Base-by-base conservation (phyloP, 1,140 invertebrate genomes). In the Lerema accius region DNA sequence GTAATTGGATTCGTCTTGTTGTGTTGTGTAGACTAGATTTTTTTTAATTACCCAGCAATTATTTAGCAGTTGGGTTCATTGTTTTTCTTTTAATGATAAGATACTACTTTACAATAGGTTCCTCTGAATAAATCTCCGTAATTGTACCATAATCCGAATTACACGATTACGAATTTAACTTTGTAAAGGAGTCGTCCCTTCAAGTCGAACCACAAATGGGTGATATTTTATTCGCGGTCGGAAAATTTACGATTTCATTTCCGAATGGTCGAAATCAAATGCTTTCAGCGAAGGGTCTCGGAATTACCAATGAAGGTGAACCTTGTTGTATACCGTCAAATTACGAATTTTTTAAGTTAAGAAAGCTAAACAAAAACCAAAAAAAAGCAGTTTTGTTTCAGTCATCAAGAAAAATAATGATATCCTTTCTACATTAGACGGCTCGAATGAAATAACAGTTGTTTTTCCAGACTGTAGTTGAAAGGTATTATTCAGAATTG, bases 171-270 rank as follows among this genome's bases (percentile, higher is more conserved):
- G 39, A 55, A 43, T 55, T 55, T 45, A 45, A 56, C 39, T 45
- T 5, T 45, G 13, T 56, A 45, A 56, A 45, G 39, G 14, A 43
- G 15, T 56, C 23, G 15, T 56, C 23, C 26, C 9, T 56, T 45
- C 43, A 17, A 23, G 35, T 28, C 14, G 16, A n/a, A 58, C 53
- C 53, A 19, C 53, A 45, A 58, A 58, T 45, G 53, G 53, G 40
- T 58, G 32, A 15, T 58, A 58, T 58, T 58, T 58, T 45, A 45
- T 42, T 35, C 53, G 16, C 9, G 14, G 49, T 9, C 26, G 37
- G 26, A 13, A 46, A 48, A 58, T 58, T 58, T 58, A 58, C 42
- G 53, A 35, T 16, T 40, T 58, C 40, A 58, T 45, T 58, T 58
- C 42, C 42, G 42, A 45, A 45, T 45, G 43, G 40, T 17, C 43